These are phyloP conservation scores for Abrostola triplasia DNA, from an alignment of 2,888 invertebrate species.

Conservation along the genomic window DNA sequence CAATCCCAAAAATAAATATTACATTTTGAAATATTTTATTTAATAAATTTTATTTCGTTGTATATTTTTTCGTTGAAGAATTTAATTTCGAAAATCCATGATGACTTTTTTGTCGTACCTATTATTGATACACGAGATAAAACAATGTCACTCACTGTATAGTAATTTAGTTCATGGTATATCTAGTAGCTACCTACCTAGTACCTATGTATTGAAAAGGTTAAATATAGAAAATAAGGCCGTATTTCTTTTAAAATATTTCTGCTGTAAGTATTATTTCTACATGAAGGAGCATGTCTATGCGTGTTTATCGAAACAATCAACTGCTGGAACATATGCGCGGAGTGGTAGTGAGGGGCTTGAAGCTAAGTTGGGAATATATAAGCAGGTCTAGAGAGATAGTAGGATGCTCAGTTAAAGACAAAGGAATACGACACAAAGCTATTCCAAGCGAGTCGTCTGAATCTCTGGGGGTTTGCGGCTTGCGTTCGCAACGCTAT, in stretches of 20 bases:
- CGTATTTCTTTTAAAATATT: constrained; percentile 14
- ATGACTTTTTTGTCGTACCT: constrained; percentile 13
- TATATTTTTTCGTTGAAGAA: constrained; percentile 34
- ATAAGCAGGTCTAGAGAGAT: constrained; percentile 62
- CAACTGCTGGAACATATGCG: constrained; percentile 39
- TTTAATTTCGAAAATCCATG: constrained; percentile 39
- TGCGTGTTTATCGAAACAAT: constrained; percentile 52
- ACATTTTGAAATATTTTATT: constrained; percentile 57
- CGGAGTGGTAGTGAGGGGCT: constrained; percentile 34
- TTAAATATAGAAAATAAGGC: constrained; percentile 21
- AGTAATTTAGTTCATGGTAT: constrained; percentile 33
- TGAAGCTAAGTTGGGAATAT: constrained; percentile 62
- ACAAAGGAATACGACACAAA: constrained; percentile 72
- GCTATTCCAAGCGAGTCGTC: constrained; percentile 69
- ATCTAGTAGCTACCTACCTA: background rate
- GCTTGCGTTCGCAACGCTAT: constrained; percentile 59
- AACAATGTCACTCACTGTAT: constrained; percentile 3
- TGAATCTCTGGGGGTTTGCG: constrained; percentile 67
- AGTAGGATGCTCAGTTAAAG: constrained; percentile 66
- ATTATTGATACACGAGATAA: too few relatives aligned
- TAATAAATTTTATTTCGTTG: constrained; percentile 53
- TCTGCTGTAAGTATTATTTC: constrained; percentile 16
- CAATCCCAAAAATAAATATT: constrained; percentile 70
- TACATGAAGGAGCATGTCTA: constrained; percentile 22
- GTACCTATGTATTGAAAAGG: constrained; percentile 13